Base-by-base conservation (phyloP, 1,140 invertebrate genomes). In the Neuroterus valhalla region DNA sequence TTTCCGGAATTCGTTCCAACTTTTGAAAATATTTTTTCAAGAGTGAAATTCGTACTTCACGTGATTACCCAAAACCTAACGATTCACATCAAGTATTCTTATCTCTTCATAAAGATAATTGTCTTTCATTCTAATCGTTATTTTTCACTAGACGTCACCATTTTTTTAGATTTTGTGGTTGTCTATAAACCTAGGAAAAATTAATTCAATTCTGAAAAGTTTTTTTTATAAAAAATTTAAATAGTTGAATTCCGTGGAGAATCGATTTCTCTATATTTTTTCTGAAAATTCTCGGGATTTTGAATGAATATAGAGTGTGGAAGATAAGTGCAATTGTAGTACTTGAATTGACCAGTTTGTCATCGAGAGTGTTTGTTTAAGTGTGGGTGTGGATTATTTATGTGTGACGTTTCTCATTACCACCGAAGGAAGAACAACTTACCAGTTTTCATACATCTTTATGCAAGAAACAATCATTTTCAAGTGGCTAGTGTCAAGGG, bases 31-130 rank as follows among this genome's bases (percentile, higher is more conserved):
- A 45, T 45, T 45, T 45, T 45, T 15, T 15, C 44, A 15, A 45
- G 8, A n/a, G n/a, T n/a, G n/a, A n/a, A n/a, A n/a, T n/a, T n/a
- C 11, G 15, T 14, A 45, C n/a, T 48, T 48, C 6, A 48, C 46
- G 6, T 31, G 5, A 31, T 15, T 55, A 10, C 5, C 21, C 26
- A 26, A 55, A 62, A 26, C 15, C 11, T 15, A 15, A 62, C 11
- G 15, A 26, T 26, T 50, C 8, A 50, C 0, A 50, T 19, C 6
- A 21, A 17, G 11, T 21, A 2, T 15, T 55, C 19, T 55, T 55
- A 55, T 62, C 55, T 31, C 23, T 15, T 14, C 14, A n/a, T 62
- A n/a, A 62, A 62, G 55, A 62, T 62, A 62, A 62, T n/a, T 62
- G 23, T 15, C 23, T 38, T 5, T 62, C 3, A 31, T 31, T 62